Evolutionary conservation across 2,113 vertebrate species (phyloP).

Genomic region (Pagrus major): DNA sequence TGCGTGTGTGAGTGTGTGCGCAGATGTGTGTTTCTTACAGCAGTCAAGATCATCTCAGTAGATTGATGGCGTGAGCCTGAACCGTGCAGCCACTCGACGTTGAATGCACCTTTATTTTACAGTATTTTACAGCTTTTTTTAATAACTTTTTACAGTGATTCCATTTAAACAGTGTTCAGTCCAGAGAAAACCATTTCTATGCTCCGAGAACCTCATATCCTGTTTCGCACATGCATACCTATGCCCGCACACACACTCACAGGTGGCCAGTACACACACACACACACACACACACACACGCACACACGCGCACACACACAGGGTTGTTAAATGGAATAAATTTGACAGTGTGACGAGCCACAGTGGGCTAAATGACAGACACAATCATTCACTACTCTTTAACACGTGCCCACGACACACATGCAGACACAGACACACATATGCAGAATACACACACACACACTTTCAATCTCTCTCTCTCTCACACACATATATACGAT

Average conservation of each 20-base stretch:
- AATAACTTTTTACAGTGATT: slow-evolving; percentile 64
- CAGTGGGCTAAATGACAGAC: slow-evolving; percentile 63
- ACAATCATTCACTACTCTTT: slow-evolving; percentile 52
- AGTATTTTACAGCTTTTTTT: slow-evolving; percentile 54
- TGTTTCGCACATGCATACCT: slow-evolving; percentile 32
- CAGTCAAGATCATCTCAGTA: slow-evolving; percentile 54
- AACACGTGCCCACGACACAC: slow-evolving; percentile 14
- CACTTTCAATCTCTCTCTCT: slow-evolving; percentile 5
- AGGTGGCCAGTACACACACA: not conserved
- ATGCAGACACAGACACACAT: slow-evolving; percentile 2
- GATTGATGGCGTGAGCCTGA: slow-evolving; percentile 63
- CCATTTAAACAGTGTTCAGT: slow-evolving; percentile 70
- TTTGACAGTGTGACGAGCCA: slow-evolving; percentile 48
- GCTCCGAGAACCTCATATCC: slow-evolving; percentile 55
- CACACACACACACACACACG: slow-evolving; percentile 5
- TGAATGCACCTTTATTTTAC: slow-evolving; percentile 61
- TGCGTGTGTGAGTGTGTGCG: not conserved
- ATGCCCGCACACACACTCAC: slow-evolving; percentile 4
- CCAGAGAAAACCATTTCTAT: slow-evolving; percentile 69
- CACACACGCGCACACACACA: not conserved
- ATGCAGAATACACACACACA: not conserved
- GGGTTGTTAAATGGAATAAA: slow-evolving; percentile 46
- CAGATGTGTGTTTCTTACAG: slow-evolving; percentile 27
- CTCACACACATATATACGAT: slow-evolving; percentile 37
- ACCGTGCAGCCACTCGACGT: slow-evolving; percentile 36